Evolutionary conservation across 2,797 vertebrate species (phyloP).

Genomic region (Chromobotia macracanthus): DNA sequence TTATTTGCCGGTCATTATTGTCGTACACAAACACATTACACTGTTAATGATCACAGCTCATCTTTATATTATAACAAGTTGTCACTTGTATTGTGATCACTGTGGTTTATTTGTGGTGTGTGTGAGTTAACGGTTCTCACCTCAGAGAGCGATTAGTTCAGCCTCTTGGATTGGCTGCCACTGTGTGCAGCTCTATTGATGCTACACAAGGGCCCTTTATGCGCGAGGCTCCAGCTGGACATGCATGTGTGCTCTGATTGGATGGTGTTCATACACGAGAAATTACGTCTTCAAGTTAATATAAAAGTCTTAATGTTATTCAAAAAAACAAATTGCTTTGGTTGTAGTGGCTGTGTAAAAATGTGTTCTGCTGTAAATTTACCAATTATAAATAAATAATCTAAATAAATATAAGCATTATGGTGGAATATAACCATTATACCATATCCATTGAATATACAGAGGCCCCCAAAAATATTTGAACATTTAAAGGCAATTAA

Average conservation of each 20-base stretch:
- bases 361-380: not conserved
- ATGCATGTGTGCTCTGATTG: constrained; percentile 13
- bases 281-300: not conserved
- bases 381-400: too few species aligned
- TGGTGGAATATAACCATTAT: too few species aligned
- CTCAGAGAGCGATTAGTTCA: constrained; percentile 38
- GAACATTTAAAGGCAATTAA: too few species aligned
- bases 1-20: not conserved
- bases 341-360: not conserved
- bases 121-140: constrained; percentile 13
- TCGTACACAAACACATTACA: not conserved
- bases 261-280: not conserved
- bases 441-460: too few species aligned
- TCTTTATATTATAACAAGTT: not conserved
- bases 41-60: not conserved
- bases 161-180: constrained; percentile 23
- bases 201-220: constrained; percentile 46
- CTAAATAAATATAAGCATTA: too few species aligned
- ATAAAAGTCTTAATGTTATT: not conserved
- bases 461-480: too few species aligned
- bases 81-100: not conserved
- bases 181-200: constrained; percentile 30
- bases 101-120: not conserved
- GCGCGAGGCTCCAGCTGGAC: constrained; percentile 20
- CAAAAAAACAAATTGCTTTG: not conserved